Evolutionary conservation across 1,140 invertebrate genomes (phyloP), one percentile per base, ranked within the genome.

Genomic region (Drosophila sucinea): DNA sequence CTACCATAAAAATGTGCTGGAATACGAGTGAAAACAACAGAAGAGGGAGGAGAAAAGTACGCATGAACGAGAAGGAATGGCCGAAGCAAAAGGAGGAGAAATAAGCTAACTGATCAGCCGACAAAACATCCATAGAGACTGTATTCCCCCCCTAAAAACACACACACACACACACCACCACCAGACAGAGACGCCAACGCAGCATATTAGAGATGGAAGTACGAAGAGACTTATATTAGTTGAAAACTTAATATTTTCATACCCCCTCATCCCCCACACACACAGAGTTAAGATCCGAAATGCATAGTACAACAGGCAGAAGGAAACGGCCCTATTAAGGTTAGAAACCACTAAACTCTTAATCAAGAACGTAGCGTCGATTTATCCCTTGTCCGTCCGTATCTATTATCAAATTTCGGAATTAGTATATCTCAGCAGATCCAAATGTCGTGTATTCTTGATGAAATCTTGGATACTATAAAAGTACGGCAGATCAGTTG

Each of bases 1-100:
- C 93, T 98, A 98, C 92, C 97, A 98, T 93, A 98, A 98, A 93
- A 96, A 97, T 92, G 95, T 97, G 67, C 92, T 98, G 92, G 96
- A 97, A 87, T 97, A 97, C 90, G 96, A 94, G 73, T 93, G 73
- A 80, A 35, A 32, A 25, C 32, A 68, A 33, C 3, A 30, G 35
- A 60, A 32, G 51, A 27, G 38, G 38, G 40, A 27, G 29, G 38
- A 25, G 27, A 51, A 57, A 35, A n/a, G 40, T 41, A 41, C 6
- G 35, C 41, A 65, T 17, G 54, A 25, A 33, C 32, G 40, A 33
- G 33, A 25, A 25, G 44, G 44, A 27, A 10, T 10, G 8, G 23
- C 23, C 10, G 40, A 44, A 68, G 11, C 6, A 44, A 30, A 65
- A 32, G 64, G 29, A 38, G 44, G 51, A 33, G 17, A 51, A 10